Evolutionary conservation across 2,888 invertebrate genomes (phyloP), one percentile per base, ranked within the genome.

Genomic region (Cheilosia impressa): DNA sequence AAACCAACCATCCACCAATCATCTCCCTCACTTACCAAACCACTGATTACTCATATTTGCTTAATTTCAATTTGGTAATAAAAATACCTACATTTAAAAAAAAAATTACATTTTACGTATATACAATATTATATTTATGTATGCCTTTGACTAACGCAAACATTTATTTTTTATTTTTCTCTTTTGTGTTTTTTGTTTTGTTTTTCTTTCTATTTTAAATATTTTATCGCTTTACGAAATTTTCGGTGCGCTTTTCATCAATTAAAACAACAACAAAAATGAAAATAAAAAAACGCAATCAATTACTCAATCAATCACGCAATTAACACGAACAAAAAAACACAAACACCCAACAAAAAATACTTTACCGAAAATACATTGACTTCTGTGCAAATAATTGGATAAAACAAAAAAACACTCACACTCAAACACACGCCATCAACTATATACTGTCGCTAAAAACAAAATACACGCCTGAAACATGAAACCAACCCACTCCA

Each of bases 241-340:
- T 77, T 63, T 87, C 73, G 77, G 71, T 88, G 87, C 87, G 88
- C 88, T 88, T 88, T 85, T 71, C 87, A 87, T 87, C 87, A 88
- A 87, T 71, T 63, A 63, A 58, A 78, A 82, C 75, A 77, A 73
- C 78, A 76, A 57, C 66, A 68, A 78, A 73, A 71, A 22, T 62
- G 53, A 65, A 58, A 77, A 82, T 69, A 77, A 69, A 78, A 78
- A 78, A 73, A 38, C 38, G 38, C 38, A 71, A 19, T 62, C 68
- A 77, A 24, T n/a, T 58, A 73, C 53, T 73, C 79, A 77, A 73
- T 78, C 80, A 66, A 75, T 72, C 58, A 68, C 69, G 27, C 38
- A 72, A 66, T 73, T 80, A 66, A 78, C 62, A 81, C 47, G 77
- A 41, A 45, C 45, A 52, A 72, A 57, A 19, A 31, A 19, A 62